These are phyloP conservation scores for Gerris lacustris DNA, from an alignment of 2,888 invertebrate species.

Conservation along the genomic window DNA sequence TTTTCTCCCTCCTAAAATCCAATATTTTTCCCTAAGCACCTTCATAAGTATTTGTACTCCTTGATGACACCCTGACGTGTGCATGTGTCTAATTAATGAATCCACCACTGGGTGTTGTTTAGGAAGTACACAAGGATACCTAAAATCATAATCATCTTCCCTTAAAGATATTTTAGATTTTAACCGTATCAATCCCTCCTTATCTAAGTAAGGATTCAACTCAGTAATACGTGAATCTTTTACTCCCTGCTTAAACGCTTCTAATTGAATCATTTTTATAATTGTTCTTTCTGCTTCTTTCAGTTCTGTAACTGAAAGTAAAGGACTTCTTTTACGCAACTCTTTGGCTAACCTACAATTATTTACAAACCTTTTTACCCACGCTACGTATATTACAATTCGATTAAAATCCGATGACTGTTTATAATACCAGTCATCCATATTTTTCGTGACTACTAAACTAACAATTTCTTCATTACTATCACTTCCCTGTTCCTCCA, in stretches of 20 bases:
- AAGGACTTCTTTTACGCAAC: not conserved
- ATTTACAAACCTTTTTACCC: constrained; percentile 3
- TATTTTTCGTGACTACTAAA: not conserved
- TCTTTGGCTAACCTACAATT: not conserved
- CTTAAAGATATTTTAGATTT: not conserved
- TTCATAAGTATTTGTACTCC: constrained; percentile 11
- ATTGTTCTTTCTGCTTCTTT: not conserved
- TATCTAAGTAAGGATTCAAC: not conserved
- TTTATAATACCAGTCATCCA: not conserved
- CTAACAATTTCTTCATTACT: not conserved
- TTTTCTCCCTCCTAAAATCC: constrained; percentile 9
- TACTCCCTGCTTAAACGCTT: not conserved
- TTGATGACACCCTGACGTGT: constrained; percentile 2
- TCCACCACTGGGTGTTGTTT: not conserved
- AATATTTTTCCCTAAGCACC: constrained; percentile 18
- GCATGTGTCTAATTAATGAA: not conserved
- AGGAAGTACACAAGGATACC: not conserved
- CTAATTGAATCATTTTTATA: not conserved
- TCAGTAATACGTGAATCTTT: not conserved
- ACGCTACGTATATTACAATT: constrained; percentile 15
- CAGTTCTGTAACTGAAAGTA: not conserved
- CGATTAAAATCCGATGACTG: constrained; percentile 3
- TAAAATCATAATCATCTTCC: not conserved
- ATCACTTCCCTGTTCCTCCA: constrained; percentile 10
- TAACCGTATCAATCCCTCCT: not conserved